These are phyloP conservation scores for Clamator glandarius DNA, from an alignment of 2,797 vertebrate species.

Conservation along the genomic window DNA sequence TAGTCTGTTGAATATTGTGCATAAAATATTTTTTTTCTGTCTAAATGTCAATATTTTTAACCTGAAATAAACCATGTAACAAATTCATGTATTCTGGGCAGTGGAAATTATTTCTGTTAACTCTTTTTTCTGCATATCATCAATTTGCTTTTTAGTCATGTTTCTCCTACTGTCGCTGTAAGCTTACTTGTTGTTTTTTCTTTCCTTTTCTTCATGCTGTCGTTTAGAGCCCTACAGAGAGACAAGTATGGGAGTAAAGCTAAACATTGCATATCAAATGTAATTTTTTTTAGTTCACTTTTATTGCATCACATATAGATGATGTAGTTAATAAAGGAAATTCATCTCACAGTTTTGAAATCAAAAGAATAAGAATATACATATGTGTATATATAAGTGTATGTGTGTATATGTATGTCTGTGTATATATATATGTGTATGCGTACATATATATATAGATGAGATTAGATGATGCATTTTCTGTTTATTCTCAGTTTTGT, in stretches of 20 bases:
- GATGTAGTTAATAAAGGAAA: constrained; percentile 83
- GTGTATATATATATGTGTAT: constrained; percentile 19
- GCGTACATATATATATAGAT: neutral
- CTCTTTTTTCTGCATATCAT: constrained; percentile 85
- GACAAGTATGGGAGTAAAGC: constrained; percentile 99
- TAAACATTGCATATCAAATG: constrained; percentile 99
- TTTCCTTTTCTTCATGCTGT: constrained; percentile 97
- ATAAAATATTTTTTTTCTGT: constrained; percentile 67
- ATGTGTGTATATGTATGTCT: neutral
- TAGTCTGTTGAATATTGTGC: constrained; percentile 58
- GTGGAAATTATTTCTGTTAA: constrained; percentile 81
- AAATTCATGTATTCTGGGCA: constrained; percentile 78
- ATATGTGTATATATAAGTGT: constrained; percentile 66
- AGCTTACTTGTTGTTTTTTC: constrained; percentile 98
- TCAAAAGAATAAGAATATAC: constrained; percentile 60
- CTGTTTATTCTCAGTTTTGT: constrained; percentile 74
- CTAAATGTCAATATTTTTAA: constrained; percentile 77
- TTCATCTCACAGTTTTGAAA: constrained; percentile 79
- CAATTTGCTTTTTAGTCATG: constrained; percentile 88
- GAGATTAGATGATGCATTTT: constrained; percentile 63
- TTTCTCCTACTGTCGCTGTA: constrained; percentile 91
- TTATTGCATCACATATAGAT: constrained; percentile 89
- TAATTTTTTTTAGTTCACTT: constrained; percentile 99
- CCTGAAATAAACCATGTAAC: constrained; percentile 78
- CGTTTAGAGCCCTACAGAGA: constrained; percentile 99